Evolutionary conservation across 2,888 invertebrate genomes (phyloP), one percentile per base, ranked within the genome.

Genomic region (Craniophora ligustri): DNA sequence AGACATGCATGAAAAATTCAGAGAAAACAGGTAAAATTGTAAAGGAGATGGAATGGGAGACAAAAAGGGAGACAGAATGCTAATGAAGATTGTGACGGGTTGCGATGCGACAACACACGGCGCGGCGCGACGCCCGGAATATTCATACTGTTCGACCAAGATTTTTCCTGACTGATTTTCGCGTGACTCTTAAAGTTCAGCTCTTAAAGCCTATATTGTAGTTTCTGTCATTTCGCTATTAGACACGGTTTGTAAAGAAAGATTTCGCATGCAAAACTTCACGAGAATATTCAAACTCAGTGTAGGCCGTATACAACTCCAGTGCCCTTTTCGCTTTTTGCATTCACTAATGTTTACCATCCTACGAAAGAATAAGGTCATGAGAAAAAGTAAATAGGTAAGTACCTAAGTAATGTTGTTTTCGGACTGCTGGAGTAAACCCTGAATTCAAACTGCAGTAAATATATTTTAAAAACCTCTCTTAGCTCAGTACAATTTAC

Each of bases 61-160:
- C 64, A 68, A 64, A 74, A 65, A 74, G 35, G 61, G 64, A 71
- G 65, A 62, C 64, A 65, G 71, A 76, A 79, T 75, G 71, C 65
- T 80, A 82, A 82, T 79, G 82, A 75, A 75, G 71, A 72, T 70
- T 72, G 69, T 69, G 66, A 59, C 56, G 53, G 67, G 57, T 59
- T 46, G 61, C 59, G 67, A 51, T 61, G 44, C 59, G 58, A 54
- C 63, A 61, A 64, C 60, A 57, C 39, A 49, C n/a, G n/a, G n/a
- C n/a, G 65, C 47, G 59, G 40, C 44, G 54, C 40, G 40, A 36
- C 48, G 38, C 38, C 42, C 39, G 32, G 71, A 67, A 69, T 78
- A 75, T 76, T 76, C 73, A 78, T 75, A 53, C 42, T n/a, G 38
- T 59, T 62, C 60, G 46, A 45, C 51, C 44, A 58, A 51, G 54